These are phyloP conservation scores for Thereva unica DNA, from an alignment of 2,888 invertebrate genomes.

Conservation along the genomic window DNA sequence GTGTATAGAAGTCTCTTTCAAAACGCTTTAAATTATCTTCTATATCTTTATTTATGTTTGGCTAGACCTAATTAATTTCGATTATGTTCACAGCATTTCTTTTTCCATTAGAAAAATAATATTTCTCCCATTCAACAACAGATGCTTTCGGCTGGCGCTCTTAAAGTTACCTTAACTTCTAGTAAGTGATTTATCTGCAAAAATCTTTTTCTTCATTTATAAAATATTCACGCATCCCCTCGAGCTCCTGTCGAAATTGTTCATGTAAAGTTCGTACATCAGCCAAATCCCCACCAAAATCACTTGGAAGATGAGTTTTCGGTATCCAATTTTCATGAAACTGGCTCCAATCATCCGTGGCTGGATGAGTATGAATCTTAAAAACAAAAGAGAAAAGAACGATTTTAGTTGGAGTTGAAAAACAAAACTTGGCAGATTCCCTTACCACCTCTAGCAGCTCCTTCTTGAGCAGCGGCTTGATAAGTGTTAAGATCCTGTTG, in stretches of 20 bases:
- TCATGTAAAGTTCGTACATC: constrained; percentile 39
- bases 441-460: constrained; percentile 62
- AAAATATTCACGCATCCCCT: constrained; percentile 40
- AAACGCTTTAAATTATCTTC: too few species aligned
- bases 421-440: not conserved
- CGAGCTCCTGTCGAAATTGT: constrained; percentile 37
- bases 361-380: constrained; percentile 66
- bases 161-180: too few species aligned
- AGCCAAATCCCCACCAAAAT: constrained; percentile 65
- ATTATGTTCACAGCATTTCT: too few species aligned
- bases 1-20: too few species aligned
- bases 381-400: not conserved
- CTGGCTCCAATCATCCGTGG: constrained; percentile 62
- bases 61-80: too few species aligned
- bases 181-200: not conserved
- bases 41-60: too few species aligned
- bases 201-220: constrained; percentile 41
- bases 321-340: constrained; percentile 62
- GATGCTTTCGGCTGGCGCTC: too few species aligned
- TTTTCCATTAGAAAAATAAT: too few species aligned
- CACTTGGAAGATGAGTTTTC: constrained; percentile 63
- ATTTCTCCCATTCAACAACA: too few species aligned
- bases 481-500: constrained; percentile 62
- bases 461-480: constrained; percentile 65
- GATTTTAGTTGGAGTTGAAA: not conserved